Percentiles rank a stretch among this genome's conserved stretches.
phyloP scores from a whole-genome alignment of 2,797 vertebrate species.

The Aplochiton taeniatus region DNA sequence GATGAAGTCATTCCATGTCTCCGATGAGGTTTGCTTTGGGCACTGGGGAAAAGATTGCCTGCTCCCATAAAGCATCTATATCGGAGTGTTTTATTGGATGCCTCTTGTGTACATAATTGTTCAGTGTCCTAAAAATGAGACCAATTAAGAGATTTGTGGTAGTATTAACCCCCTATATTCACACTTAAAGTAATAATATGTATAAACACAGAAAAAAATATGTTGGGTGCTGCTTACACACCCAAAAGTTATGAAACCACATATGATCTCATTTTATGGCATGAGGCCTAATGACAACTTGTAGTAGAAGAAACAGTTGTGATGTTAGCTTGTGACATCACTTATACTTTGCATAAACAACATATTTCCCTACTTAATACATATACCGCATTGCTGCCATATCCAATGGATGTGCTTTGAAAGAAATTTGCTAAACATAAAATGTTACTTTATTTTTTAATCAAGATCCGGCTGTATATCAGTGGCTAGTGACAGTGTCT shows the following conservation, averaged over 20 bases:
- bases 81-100: slow-evolving; percentile 73
- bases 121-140: slow-evolving; percentile 67
- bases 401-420: too few relatives aligned
- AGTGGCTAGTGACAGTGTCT: too few relatives aligned
- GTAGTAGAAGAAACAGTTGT: slow-evolving; percentile 37
- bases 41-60: slow-evolving; percentile 66
- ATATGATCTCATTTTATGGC: slow-evolving; percentile 60
- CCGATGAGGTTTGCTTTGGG: slow-evolving; percentile 43
- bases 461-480: neutral
- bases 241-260: slow-evolving; percentile 48
- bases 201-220: slow-evolving; percentile 60
- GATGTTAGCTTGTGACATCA: slow-evolving; percentile 33
- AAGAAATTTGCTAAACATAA: too few relatives aligned
- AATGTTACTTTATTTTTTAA: too few relatives aligned
- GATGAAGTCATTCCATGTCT: slow-evolving; percentile 63
- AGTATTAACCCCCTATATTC: slow-evolving; percentile 68
- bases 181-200: slow-evolving; percentile 60
- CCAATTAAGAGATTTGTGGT: slow-evolving; percentile 68
- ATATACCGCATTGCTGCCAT: slow-evolving; percentile 11
- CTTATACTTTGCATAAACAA: slow-evolving; percentile 51
- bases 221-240: slow-evolving; percentile 27
- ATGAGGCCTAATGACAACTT: slow-evolving; percentile 47
- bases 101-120: slow-evolving; percentile 75
- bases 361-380: slow-evolving; percentile 26
- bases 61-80: slow-evolving; percentile 74